phyloP scores from a whole-genome alignment of 2,797 vertebrate genomes.

The Leontopithecus rosalia region DNA sequence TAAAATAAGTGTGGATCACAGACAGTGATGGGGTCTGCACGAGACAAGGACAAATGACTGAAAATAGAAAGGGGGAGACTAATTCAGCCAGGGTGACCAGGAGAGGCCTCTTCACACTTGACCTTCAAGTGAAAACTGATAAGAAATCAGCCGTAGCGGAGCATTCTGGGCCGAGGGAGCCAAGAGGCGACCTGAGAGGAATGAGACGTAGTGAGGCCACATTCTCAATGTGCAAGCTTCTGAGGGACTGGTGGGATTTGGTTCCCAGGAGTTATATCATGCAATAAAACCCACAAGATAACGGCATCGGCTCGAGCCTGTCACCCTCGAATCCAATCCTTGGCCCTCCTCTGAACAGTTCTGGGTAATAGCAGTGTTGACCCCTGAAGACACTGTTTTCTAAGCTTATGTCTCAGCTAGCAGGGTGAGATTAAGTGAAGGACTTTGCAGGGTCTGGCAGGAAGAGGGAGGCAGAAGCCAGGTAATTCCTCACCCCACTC shows the following conservation, averaged over 20 bases:
- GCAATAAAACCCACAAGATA: not conserved
- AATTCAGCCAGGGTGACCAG: not conserved
- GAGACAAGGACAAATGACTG: not conserved
- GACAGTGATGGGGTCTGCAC: not conserved
- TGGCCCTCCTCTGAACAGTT: not conserved
- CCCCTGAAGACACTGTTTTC: not conserved
- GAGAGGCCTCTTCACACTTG: not conserved
- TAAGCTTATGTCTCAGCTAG: not conserved
- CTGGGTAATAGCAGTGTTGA: not conserved
- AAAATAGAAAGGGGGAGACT: not conserved
- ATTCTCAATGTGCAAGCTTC: not conserved
- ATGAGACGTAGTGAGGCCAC: fast-evolving
- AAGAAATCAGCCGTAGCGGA: not conserved
- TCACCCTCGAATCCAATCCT: not conserved
- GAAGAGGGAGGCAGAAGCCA: not conserved
- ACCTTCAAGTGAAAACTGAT: too few species aligned
- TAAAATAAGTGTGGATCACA: not conserved
- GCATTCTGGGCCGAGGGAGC: not conserved
- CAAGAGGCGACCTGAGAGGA: not conserved
- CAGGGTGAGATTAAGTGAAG: not conserved
- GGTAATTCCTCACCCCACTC: not conserved
- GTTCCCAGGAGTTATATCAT: not conserved
- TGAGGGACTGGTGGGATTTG: not conserved
- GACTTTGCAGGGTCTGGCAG: not conserved
- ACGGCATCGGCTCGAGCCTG: fast-evolving